Conservation (phyloP, 2,797 vertebrate genomes). For the Gadopsis bispinosus region DNA sequence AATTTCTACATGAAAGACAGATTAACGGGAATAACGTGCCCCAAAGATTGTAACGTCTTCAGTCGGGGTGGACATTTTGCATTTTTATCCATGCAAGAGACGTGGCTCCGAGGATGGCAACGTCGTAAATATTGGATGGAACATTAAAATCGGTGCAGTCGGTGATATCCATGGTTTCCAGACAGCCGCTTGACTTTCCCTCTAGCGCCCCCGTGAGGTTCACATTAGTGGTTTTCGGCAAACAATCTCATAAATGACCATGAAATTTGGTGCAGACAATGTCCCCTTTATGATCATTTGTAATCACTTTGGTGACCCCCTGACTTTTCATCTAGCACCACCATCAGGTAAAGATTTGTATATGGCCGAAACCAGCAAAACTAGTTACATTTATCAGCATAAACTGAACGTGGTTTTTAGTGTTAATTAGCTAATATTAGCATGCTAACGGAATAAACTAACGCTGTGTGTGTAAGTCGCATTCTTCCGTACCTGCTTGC, state of each 20-base stretch:
- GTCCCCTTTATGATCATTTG: too few species aligned
- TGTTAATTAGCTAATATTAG: not conserved
- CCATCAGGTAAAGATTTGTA: too few species aligned
- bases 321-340: too few species aligned
- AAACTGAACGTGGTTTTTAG: not conserved
- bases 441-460: not conserved
- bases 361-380: not conserved
- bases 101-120: not conserved
- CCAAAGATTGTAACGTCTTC: conserved; percentile 12
- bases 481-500: too few species aligned
- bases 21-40: conserved; percentile 11
- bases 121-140: not conserved
- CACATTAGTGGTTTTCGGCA: too few species aligned
- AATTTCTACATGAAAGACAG: conserved; percentile 3
- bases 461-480: not conserved
- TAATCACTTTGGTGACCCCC: too few species aligned
- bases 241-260: too few species aligned
- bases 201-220: not conserved
- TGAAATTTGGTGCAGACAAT: too few species aligned
- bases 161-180: not conserved
- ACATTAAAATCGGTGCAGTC: not conserved
- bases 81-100: not conserved
- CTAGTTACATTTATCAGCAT: not conserved
- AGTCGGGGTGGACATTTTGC: not conserved
- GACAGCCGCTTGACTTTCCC: not conserved